Evolutionary conservation across 2,888 invertebrate species (phyloP).

Genomic region (Agriopis aurantiaria): DNA sequence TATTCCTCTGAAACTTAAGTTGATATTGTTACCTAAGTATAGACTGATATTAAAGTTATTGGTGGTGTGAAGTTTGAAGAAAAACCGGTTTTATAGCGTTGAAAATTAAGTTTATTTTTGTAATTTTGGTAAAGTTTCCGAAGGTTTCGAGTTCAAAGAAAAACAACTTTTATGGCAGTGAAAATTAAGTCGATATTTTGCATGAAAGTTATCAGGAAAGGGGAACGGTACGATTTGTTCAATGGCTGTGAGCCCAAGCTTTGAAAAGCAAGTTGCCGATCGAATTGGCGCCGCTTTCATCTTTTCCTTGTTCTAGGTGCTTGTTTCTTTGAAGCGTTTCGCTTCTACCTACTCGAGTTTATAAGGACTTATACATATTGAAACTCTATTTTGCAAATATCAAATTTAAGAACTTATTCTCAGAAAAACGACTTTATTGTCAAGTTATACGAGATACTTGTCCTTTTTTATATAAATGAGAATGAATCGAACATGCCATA

Average conservation of each 20-base stretch:
- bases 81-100: neutral
- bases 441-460: too few species aligned
- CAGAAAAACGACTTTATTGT: neutral
- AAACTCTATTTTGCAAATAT: neutral
- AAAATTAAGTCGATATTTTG: constrained; percentile 5
- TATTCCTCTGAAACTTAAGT: constrained; percentile 21
- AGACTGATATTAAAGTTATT: neutral
- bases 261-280: constrained; percentile 19
- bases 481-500: too few species aligned
- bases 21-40: neutral
- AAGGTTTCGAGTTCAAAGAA: neutral
- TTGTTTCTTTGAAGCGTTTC: constrained; percentile 12
- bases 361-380: neutral
- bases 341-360: constrained; percentile 6
- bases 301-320: constrained; percentile 3
- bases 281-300: constrained; percentile 22
- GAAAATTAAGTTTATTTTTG: constrained; percentile 13
- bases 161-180: constrained; percentile 4
- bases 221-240: constrained; percentile 40
- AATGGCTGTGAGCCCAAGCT: constrained; percentile 36
- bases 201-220: neutral
- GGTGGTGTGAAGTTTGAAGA: neutral
- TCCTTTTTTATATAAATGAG: too few species aligned
- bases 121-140: neutral
- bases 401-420: neutral